phyloP scores from a whole-genome alignment of 1,140 invertebrate genomes.

The Pachyrhynchus sulphureomaculatus region DNA sequence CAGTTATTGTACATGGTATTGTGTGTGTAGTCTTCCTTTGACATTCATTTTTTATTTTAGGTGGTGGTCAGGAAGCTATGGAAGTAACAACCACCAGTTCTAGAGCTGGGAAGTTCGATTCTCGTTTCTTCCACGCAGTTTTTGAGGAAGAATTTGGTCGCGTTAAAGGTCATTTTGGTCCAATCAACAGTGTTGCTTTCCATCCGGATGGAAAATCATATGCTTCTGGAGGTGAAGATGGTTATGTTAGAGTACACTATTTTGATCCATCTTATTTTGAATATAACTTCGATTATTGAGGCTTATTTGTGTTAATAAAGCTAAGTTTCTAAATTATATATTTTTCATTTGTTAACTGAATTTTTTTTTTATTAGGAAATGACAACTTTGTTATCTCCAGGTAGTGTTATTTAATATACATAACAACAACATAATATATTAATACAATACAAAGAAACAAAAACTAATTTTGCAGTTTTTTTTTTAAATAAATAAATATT shows the following conservation, averaged over 20 bases:
- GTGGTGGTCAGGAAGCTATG: conserved; percentile 98
- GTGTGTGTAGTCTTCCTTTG: too few species aligned
- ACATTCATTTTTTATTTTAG: too few species aligned
- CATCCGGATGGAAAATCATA: conserved; percentile 98
- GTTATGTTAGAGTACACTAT: conserved; percentile 93
- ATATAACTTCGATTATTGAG: conserved; percentile 87
- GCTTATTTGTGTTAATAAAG: neutral
- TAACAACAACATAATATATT: too few species aligned
- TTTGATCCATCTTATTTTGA: conserved; percentile 98
- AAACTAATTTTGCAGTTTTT: too few species aligned
- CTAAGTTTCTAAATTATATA: too few species aligned
- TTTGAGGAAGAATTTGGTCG: conserved; percentile 99
- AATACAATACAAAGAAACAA: too few species aligned
- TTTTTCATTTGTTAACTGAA: too few species aligned
- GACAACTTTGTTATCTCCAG: too few species aligned
- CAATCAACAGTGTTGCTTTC: conserved; percentile 97
- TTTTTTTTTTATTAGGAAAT: too few species aligned
- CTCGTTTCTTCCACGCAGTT: conserved; percentile 96
- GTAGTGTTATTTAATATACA: too few species aligned
- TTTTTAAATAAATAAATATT: too few species aligned
- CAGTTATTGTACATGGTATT: too few species aligned
- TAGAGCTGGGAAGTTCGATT: conserved; percentile 96
- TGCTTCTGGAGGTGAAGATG: conserved; percentile 97
- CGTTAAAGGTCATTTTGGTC: conserved; percentile 99
- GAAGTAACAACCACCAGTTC: conserved; percentile 97